phyloP scores from a whole-genome alignment of 2,797 vertebrate species.

The Chelidonichthys spinosus region DNA sequence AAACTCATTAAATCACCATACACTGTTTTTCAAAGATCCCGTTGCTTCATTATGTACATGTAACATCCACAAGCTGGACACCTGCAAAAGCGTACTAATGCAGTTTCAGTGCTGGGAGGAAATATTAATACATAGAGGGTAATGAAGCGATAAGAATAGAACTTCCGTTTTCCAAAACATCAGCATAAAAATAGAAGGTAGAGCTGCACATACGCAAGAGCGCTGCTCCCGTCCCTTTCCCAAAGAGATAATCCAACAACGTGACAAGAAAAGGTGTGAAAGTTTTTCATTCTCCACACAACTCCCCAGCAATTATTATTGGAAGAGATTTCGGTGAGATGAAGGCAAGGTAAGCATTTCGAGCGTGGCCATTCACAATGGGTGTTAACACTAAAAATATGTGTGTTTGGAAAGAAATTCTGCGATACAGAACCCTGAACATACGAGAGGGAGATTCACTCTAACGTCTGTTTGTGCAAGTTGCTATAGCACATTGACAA shows the following conservation, averaged over 20 bases:
- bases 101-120: neutral
- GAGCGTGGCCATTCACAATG: neutral
- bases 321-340: neutral
- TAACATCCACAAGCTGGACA: slow-evolving; percentile 39
- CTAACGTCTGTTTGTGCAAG: neutral
- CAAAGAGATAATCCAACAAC: neutral
- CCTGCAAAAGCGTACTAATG: slow-evolving; percentile 29
- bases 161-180: neutral
- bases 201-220: neutral
- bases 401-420: neutral
- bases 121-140: slow-evolving; percentile 7
- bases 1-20: slow-evolving; percentile 78
- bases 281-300: slow-evolving; percentile 1
- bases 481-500: neutral
- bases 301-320: neutral
- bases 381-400: neutral
- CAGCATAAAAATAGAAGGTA: slow-evolving; percentile 1
- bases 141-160: slow-evolving; percentile 22
- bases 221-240: neutral
- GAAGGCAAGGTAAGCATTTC: neutral
- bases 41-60: slow-evolving; percentile 45
- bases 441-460: neutral
- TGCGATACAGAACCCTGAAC: neutral
- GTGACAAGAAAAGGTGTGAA: neutral
- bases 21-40: slow-evolving; percentile 62